Conservation (phyloP, 1,140 invertebrate genomes). For the Aphelinus atriplicis region DNA sequence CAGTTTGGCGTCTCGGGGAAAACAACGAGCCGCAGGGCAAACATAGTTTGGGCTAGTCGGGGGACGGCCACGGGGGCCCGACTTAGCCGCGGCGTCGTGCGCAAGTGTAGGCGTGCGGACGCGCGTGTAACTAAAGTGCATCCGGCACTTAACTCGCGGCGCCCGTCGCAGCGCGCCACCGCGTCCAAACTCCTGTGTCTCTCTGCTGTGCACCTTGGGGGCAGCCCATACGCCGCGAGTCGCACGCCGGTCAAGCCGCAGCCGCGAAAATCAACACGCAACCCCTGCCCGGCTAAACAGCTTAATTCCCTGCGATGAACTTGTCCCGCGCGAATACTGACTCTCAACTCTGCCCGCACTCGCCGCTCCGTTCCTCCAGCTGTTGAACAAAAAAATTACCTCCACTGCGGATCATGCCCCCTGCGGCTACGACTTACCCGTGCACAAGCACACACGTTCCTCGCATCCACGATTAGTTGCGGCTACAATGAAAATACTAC, state of each 20-base stretch:
- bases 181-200: constrained; percentile 6
- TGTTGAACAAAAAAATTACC: too few species aligned
- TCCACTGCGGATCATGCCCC: too few species aligned
- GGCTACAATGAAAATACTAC: too few species aligned
- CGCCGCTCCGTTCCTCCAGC: too few species aligned
- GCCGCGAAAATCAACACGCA: constrained; percentile 22
- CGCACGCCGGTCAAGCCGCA: background rate
- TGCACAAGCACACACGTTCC: too few species aligned
- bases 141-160: constrained; percentile 5
- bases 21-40: constrained; percentile 19
- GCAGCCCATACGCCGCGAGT: too few species aligned
- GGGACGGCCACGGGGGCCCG: background rate
- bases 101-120: too few species aligned
- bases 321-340: background rate
- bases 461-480: too few species aligned
- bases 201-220: too few species aligned
- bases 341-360: too few species aligned
- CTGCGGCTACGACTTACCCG: too few species aligned
- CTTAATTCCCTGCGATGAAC: background rate
- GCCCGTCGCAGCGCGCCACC: too few species aligned
- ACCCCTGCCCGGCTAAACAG: constrained; percentile 1
- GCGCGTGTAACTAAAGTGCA: constrained; percentile 22
- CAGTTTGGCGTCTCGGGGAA: constrained; percentile 5
- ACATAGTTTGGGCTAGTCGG: background rate
- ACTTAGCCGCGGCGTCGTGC: background rate